Conservation (phyloP, 1,140 invertebrate genomes). For the Lamellibrachia luymesi region DNA sequence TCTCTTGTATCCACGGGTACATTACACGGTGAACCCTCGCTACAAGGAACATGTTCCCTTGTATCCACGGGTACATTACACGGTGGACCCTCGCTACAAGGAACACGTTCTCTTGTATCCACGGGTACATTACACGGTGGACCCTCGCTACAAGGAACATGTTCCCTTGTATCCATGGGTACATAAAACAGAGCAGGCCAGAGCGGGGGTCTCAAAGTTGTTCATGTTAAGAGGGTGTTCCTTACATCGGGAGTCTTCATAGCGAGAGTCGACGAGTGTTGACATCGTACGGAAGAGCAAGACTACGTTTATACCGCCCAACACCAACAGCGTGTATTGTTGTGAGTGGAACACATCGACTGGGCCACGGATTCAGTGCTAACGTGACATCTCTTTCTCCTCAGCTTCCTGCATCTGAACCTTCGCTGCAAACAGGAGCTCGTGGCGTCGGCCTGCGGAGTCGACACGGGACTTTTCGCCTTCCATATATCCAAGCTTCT, state of each 20-base stretch:
- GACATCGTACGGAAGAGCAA: background rate
- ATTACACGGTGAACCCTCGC: too few relatives aligned
- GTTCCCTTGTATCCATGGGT: too few relatives aligned
- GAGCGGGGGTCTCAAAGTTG: too few relatives aligned
- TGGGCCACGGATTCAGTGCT: background rate
- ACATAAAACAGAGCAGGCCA: too few relatives aligned
- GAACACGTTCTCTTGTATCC: too few relatives aligned
- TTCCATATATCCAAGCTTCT: background rate
- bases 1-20: too few relatives aligned
- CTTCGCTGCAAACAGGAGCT: background rate
- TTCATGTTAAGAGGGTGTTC: too few relatives aligned
- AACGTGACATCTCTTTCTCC: background rate
- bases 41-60: too few relatives aligned
- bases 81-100: too few relatives aligned
- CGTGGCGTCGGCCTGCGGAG: background rate
- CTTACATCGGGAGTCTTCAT: background rate
- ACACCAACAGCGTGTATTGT: background rate
- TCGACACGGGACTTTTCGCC: background rate
- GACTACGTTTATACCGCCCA: background rate
- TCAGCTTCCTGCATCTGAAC: background rate
- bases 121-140: too few relatives aligned
- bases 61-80: too few relatives aligned
- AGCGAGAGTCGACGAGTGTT: background rate
- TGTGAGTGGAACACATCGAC: background rate
- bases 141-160: too few relatives aligned